These are phyloP conservation scores for Malurus splendens DNA, from an alignment of 2,797 vertebrate genomes.

Conservation along the genomic window DNA sequence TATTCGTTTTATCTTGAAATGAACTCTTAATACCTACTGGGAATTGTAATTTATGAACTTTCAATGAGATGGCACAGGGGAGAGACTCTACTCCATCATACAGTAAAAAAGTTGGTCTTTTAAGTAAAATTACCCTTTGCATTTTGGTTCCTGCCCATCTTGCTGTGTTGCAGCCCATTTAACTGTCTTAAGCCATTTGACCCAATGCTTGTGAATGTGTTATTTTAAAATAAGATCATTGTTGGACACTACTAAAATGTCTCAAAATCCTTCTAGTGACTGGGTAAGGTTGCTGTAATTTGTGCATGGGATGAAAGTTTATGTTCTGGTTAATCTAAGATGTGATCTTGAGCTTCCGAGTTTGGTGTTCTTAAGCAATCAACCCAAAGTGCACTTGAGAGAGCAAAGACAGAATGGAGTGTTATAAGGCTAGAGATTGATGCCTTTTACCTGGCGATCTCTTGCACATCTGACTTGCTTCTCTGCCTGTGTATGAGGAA, in stretches of 20 bases:
- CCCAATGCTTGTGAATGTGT: background rate
- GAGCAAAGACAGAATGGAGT: background rate
- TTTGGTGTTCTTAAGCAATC: background rate
- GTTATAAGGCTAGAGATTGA: background rate
- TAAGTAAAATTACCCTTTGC: conserved; percentile 40
- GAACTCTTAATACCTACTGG: conserved; percentile 27
- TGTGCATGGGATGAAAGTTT: background rate
- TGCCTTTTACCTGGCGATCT: background rate
- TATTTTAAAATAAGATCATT: background rate
- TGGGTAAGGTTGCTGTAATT: background rate
- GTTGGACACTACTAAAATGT: background rate
- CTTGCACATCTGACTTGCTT: background rate
- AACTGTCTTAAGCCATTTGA: background rate
- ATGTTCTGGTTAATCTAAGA: background rate
- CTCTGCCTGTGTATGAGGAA: background rate
- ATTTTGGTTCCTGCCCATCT: conserved; percentile 51
- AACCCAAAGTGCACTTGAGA: background rate
- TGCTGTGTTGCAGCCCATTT: background rate
- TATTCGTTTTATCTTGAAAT: conserved; percentile 38
- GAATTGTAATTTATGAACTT: conserved; percentile 65
- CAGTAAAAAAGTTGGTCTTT: conserved; percentile 63
- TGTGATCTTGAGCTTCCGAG: background rate
- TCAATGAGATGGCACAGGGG: conserved; percentile 13
- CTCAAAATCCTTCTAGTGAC: background rate
- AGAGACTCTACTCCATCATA: conserved; percentile 30